Evolutionary conservation across 2,113 vertebrate species (phyloP).

Genomic region (Albula glossodonta): DNA sequence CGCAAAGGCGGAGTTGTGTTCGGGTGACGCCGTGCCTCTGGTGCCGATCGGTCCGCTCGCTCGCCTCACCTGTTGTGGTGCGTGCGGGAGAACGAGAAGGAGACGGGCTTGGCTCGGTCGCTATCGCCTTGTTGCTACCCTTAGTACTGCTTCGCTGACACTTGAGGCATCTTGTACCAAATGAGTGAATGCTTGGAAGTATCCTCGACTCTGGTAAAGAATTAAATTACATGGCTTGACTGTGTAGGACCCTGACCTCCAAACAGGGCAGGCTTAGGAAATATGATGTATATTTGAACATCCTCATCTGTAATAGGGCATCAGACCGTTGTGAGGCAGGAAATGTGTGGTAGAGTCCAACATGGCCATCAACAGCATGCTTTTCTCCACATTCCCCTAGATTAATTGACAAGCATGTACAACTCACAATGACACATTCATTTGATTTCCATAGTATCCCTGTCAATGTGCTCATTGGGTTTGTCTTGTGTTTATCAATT

Average conservation of each 20-base stretch:
- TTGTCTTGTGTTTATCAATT: neutral
- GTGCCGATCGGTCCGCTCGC: slow-evolving; percentile 13
- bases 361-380: neutral
- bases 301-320: neutral
- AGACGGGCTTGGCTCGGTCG: neutral
- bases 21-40: slow-evolving; percentile 42
- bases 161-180: neutral
- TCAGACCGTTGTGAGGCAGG: no score
- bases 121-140: neutral
- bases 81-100: no score
- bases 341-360: no score
- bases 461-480: neutral
- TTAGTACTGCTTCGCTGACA: neutral
- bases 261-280: neutral
- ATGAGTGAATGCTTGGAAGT: neutral
- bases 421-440: neutral
- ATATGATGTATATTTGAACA: neutral
- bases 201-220: neutral
- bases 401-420: neutral
- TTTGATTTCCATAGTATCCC: neutral
- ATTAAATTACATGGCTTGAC: neutral
- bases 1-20: slow-evolving; percentile 64
- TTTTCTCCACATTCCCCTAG: neutral
- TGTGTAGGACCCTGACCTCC: neutral
- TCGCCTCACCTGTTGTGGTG: neutral